Evolutionary conservation across 2,113 vertebrate species (phyloP).

Genomic region (Callocephalon fimbriatum): DNA sequence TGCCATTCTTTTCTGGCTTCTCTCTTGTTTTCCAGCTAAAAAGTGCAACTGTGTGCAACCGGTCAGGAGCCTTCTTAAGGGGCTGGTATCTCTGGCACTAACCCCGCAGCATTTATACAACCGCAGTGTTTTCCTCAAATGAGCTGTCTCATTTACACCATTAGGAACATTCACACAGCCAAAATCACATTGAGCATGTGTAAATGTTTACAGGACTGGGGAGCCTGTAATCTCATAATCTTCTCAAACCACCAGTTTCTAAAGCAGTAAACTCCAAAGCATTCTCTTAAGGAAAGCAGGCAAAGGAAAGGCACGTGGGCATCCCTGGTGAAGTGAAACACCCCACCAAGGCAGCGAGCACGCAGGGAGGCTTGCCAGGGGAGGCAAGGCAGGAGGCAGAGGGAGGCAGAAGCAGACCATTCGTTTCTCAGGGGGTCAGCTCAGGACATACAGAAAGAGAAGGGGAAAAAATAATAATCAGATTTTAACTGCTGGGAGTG

Average conservation of each 20-base stretch:
- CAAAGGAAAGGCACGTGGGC: background rate
- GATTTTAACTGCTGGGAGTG: background rate
- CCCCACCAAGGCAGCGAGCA: background rate
- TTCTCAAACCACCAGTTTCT: background rate
- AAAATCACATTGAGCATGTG: accelerated
- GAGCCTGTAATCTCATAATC: background rate
- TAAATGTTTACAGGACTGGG: background rate
- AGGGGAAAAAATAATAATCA: background rate
- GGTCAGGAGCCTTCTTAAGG: too few species aligned
- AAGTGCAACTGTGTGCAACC: too few species aligned
- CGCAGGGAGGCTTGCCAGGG: background rate
- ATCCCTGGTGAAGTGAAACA: background rate
- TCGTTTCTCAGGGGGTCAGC: background rate
- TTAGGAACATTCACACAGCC: background rate
- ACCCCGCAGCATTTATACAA: background rate
- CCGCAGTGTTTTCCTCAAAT: accelerated
- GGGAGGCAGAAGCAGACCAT: background rate
- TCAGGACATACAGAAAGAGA: background rate
- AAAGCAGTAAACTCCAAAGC: background rate
- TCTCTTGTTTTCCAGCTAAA: too few species aligned
- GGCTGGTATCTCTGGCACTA: background rate
- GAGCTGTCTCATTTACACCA: background rate
- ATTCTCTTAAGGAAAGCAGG: background rate
- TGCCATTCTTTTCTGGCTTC: too few species aligned
- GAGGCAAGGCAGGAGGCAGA: background rate